Evolutionary conservation across 2,113 vertebrate genomes (phyloP).

Genomic region (Oxygymnocypris stewartii): DNA sequence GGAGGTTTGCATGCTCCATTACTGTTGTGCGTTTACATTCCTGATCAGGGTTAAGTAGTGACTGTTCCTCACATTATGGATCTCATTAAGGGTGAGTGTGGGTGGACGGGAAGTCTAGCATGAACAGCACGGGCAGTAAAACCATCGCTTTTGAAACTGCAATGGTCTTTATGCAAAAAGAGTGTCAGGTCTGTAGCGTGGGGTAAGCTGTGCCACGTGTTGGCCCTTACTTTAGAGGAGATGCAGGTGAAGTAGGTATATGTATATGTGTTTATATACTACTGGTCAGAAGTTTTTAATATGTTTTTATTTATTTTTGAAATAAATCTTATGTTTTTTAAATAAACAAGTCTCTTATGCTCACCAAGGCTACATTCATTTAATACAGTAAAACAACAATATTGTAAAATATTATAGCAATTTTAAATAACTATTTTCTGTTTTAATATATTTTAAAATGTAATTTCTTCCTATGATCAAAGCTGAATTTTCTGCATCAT

Average conservation of each 20-base stretch:
- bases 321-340: too few species aligned
- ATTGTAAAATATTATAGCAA: too few species aligned
- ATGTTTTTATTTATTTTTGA: too few species aligned
- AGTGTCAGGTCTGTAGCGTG: background rate
- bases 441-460: background rate
- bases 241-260: background rate
- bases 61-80: constrained; percentile 41
- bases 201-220: background rate
- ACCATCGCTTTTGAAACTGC: constrained; percentile 1
- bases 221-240: background rate
- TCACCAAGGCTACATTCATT: too few species aligned
- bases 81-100: constrained; percentile 34
- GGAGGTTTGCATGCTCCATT: constrained; percentile 41
- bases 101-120: constrained; percentile 32
- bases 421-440: too few species aligned
- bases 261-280: too few species aligned
- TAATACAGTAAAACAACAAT: too few species aligned
- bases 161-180: constrained; percentile 39
- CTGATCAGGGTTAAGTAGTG: constrained; percentile 35
- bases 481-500: background rate
- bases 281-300: too few species aligned
- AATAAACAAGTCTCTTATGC: too few species aligned
- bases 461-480: background rate
- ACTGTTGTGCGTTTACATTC: constrained; percentile 34
- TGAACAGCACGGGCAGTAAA: constrained; percentile 43